Percentiles rank a stretch among this genome's conserved stretches.
Evolutionary conservation across 2,888 invertebrate species (phyloP).

Genomic region (Drosophila melanosoma): DNA sequence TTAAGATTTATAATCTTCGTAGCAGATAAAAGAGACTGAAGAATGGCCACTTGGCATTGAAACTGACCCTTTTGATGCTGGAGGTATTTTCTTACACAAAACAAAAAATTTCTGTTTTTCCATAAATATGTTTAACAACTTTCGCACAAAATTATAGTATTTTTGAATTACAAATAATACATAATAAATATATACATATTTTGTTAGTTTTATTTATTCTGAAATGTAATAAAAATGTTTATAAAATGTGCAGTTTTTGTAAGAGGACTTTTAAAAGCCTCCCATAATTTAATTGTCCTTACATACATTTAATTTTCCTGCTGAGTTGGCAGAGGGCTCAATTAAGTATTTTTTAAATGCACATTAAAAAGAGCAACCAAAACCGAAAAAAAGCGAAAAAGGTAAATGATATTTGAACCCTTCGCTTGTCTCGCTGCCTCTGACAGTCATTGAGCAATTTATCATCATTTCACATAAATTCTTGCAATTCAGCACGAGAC

Average conservation of each 20-base stretch:
- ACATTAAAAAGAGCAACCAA: slow-evolving; percentile 22
- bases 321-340: slow-evolving; percentile 45
- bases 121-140: background rate
- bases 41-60: slow-evolving; percentile 24
- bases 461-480: slow-evolving; percentile 69
- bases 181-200: background rate
- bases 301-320: slow-evolving; percentile 61
- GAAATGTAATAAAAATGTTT: background rate
- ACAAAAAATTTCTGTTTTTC: background rate
- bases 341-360: slow-evolving; percentile 47
- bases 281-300: slow-evolving; percentile 33
- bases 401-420: slow-evolving; percentile 29
- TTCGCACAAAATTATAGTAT: background rate
- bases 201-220: background rate
- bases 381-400: slow-evolving; percentile 27
- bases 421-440: slow-evolving; percentile 22
- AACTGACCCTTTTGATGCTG: slow-evolving; percentile 21
- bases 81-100: background rate
- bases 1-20: slow-evolving; percentile 63
- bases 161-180: background rate
- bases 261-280: background rate
- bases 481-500: slow-evolving; percentile 57
- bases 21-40: slow-evolving; percentile 27
- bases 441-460: slow-evolving; percentile 62
- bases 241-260: background rate